A percentile compares a stretch with the other conserved stretches of the same genome.
Conservation (phyloP, 2,888 invertebrate genomes). For the Aquatica leii region DNA sequence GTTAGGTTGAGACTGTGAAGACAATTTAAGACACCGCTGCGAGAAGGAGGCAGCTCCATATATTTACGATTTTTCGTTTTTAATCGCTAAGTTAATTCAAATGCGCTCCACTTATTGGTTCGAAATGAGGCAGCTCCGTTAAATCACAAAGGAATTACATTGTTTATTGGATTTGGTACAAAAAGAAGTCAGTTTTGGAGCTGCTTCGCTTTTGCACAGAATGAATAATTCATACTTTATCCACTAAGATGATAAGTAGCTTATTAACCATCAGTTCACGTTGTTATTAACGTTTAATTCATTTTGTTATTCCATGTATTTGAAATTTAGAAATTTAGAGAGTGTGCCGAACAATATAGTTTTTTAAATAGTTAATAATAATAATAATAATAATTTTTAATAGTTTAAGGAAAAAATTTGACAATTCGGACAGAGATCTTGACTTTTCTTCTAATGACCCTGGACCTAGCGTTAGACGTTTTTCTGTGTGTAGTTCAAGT, state of each 20-base stretch:
- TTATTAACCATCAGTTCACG: too few relatives aligned
- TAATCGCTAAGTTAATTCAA: not conserved
- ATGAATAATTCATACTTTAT: conserved; percentile 2
- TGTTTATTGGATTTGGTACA: too few relatives aligned
- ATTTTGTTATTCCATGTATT: conserved; percentile 13
- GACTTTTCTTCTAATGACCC: conserved; percentile 30
- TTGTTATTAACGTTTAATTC: conserved; percentile 10
- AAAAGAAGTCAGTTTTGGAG: conserved; percentile 25
- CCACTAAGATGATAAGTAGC: not conserved
- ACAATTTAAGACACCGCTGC: conserved; percentile 1
- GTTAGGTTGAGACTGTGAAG: too few relatives aligned
- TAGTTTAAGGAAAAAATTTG: conserved; percentile 24
- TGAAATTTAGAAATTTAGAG: conserved; percentile 10
- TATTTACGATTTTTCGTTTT: not conserved
- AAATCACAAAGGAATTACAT: not conserved
- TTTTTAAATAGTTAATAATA: too few relatives aligned
- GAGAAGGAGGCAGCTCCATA: conserved; percentile 4
- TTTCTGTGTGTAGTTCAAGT: conserved; percentile 31
- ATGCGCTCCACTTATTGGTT: too few relatives aligned
- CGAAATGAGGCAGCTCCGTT: too few relatives aligned
- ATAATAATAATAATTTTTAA: conserved; percentile 15
- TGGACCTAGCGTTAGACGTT: conserved; percentile 30
- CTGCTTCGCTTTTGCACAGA: conserved; percentile 20
- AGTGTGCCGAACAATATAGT: conserved; percentile 12
- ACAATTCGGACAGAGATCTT: conserved; percentile 30